Evolutionary conservation across 2,797 vertebrate species (phyloP).

Genomic region (Hydrophis major): DNA sequence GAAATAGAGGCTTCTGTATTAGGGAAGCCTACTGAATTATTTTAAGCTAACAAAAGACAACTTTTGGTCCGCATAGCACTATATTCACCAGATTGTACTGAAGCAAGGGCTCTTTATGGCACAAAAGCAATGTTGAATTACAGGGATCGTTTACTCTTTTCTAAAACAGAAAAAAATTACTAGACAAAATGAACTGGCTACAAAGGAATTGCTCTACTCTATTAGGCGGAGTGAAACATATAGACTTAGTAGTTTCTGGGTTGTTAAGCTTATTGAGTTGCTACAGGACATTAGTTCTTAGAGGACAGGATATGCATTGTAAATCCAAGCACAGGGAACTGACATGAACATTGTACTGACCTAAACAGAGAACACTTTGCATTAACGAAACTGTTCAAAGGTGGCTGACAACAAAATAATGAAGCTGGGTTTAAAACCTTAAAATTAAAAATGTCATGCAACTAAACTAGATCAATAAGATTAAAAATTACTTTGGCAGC

Average conservation of each 20-base stretch:
- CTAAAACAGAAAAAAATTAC: background rate
- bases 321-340: conserved; percentile 28
- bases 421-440: background rate
- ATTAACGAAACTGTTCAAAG: background rate
- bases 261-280: conserved; percentile 9
- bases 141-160: background rate
- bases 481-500: background rate
- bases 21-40: background rate
- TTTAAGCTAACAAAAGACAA: background rate
- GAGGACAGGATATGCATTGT: background rate
- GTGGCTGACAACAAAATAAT: background rate
- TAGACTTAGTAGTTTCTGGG: conserved; percentile 13
- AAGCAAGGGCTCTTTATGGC: background rate
- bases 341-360: background rate
- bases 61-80: background rate
- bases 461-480: background rate
- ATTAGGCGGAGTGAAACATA: conserved; percentile 16
- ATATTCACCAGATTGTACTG: background rate
- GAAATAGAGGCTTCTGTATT: background rate
- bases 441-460: background rate
- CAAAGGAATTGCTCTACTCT: conserved; percentile 4
- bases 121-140: background rate
- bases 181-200: background rate
- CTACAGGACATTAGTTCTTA: background rate
- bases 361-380: conserved; percentile 1